Evolutionary conservation across 1,140 invertebrate species (phyloP).

Genomic region (Caenorhabditis briggsae): DNA sequence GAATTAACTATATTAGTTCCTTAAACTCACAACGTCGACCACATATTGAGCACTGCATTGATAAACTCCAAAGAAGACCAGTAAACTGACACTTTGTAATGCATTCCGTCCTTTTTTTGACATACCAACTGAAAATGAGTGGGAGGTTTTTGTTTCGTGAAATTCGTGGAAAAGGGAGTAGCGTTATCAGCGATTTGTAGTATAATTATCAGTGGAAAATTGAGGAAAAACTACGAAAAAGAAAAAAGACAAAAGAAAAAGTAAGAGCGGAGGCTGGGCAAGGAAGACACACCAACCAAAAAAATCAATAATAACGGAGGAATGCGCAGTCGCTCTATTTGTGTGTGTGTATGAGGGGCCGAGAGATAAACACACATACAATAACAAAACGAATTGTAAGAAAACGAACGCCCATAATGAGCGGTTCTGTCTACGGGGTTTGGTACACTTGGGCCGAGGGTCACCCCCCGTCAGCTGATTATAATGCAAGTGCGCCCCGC

Average conservation of each 20-base stretch:
- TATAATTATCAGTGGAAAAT: not conserved
- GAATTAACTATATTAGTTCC: no score
- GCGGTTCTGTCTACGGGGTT: no score
- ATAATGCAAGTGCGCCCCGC: not conserved
- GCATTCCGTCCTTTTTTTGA: conserved; percentile 39
- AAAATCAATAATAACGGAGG: not conserved
- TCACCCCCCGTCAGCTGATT: not conserved
- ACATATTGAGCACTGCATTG: conserved; percentile 31
- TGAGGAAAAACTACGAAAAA: not conserved
- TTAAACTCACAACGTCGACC: conserved; percentile 17
- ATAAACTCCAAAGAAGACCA: conserved; percentile 31
- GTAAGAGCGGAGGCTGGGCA: not conserved
- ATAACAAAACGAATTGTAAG: conserved; percentile 21
- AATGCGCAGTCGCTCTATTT: no score
- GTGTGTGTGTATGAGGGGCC: not conserved
- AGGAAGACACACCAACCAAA: not conserved
- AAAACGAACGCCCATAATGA: not conserved
- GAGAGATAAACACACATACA: conserved; percentile 23
- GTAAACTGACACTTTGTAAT: conserved; percentile 29
- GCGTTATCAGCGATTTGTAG: no score
- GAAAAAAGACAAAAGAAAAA: not conserved
- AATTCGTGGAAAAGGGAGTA: not conserved
- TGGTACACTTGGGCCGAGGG: not conserved
- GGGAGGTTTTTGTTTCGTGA: no score
- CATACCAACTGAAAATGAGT: conserved; percentile 11